A percentile compares a stretch with the other conserved stretches of the same genome.
phyloP scores from a whole-genome alignment of 2,888 invertebrate species.

The Smittia sp. region DNA sequence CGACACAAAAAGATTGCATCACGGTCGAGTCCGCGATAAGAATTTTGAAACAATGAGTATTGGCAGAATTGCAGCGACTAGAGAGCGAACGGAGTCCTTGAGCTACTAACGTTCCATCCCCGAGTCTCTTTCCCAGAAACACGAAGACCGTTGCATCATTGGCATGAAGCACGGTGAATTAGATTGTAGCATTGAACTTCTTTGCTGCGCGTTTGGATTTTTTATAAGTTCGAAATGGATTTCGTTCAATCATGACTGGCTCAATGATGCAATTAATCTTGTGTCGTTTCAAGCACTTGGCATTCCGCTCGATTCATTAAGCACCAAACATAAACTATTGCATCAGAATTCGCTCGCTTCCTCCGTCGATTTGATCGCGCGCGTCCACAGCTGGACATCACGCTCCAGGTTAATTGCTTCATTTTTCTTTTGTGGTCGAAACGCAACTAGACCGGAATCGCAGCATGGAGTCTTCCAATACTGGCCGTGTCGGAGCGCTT shows the following conservation, averaged over 20 bases:
- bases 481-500: neutral
- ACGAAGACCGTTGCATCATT: neutral
- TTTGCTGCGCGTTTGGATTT: neutral
- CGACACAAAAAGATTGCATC: neutral
- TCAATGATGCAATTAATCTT: constrained; percentile 26
- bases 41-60: neutral
- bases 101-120: neutral
- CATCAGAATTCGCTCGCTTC: neutral
- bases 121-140: neutral
- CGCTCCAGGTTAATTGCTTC: neutral
- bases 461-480: neutral
- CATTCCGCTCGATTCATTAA: too few relatives aligned
- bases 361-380: neutral
- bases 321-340: neutral
- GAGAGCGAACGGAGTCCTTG: neutral
- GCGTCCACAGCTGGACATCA: neutral
- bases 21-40: neutral
- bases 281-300: neutral
- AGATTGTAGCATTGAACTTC: constrained; percentile 18
- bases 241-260: neutral
- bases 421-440: constrained; percentile 1
- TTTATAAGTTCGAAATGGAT: neutral
- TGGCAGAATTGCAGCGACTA: neutral
- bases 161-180: neutral
- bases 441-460: neutral